Evolutionary conservation across 92 coral and sea anemone species (phyloP), one percentile per base, ranked within the genome.

Genomic region (Porites lobata): DNA sequence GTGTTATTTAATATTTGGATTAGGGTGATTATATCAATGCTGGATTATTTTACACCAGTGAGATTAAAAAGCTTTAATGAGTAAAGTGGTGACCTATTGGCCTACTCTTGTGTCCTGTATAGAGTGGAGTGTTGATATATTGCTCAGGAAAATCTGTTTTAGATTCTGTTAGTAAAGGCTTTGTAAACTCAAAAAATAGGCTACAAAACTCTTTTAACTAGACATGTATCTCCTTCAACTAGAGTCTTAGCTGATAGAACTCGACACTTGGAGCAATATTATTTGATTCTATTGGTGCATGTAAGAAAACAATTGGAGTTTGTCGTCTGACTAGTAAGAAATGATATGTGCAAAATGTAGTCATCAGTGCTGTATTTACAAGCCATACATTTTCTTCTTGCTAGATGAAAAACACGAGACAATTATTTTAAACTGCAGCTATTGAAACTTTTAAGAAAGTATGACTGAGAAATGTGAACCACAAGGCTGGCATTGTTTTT

Each of bases 271-370:
- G 7, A 18, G 81, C 81, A 59, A 59, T 59, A 59, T 59, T 20
- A 18, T 6, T 29, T 3, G 13, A 17, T 17, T 7, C 17, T n/a
- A 15, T 62, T 62, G 66, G 7, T 62, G 66, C 22, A 62, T 15
- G 8, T 62, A 10, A 24, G 43, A 7, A 13, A 4, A 79, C 64
- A 79, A 79, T 51, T 18, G 50, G 69, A 17, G 20, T 64, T 56
- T 65, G 15, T 79, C 63, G 84, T 79, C 84, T 79, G 21, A 58
- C 29, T 12, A 22, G 52, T 29, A 62, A 43, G 67, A 54, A 20
- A 54, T 75, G 24, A 54, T 8, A 26, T 56, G 64, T 15, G 1
- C 7, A 22, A 22, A 54, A 57, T 76, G 13, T 76, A 58, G 51
- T 56, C 50, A 57, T 75, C 61, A 14, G 14, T 56, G 61, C 8